Conservation (phyloP, 2,113 vertebrate species). For the Hypanus sabinus region DNA sequence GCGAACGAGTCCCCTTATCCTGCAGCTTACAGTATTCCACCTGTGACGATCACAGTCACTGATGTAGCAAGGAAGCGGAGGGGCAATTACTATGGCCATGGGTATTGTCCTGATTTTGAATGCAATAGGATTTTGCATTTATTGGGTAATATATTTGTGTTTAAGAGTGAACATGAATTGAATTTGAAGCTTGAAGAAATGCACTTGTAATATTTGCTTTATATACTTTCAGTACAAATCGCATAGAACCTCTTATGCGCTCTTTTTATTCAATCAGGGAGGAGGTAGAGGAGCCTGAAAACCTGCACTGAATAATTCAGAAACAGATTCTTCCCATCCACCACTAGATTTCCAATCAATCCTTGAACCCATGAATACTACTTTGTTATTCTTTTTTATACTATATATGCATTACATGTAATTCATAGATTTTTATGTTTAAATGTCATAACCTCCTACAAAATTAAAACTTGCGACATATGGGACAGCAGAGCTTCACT, state of each 20-base stretch:
- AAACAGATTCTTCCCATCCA: too few species aligned
- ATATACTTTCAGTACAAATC: background rate
- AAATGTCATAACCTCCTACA: too few species aligned
- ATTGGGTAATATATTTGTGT: background rate
- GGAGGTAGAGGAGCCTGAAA: too few species aligned
- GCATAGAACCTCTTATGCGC: background rate
- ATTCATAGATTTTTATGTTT: too few species aligned
- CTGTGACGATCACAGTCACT: background rate
- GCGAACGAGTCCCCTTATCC: background rate
- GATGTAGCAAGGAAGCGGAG: background rate
- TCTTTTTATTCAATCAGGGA: too few species aligned
- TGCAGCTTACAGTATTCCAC: background rate
- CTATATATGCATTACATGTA: too few species aligned
- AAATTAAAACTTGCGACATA: too few species aligned
- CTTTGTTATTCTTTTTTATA: too few species aligned
- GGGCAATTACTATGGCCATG: background rate
- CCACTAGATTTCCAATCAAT: too few species aligned
- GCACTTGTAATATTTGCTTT: background rate
- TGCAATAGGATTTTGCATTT: background rate
- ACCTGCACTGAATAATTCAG: too few species aligned
- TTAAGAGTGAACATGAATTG: background rate
- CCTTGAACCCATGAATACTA: too few species aligned
- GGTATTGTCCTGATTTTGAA: background rate
- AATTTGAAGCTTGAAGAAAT: background rate
- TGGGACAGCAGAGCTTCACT: too few species aligned